Base-by-base conservation (phyloP, 2,888 invertebrate genomes). In the Branchipolynoe longqiensis region DNA sequence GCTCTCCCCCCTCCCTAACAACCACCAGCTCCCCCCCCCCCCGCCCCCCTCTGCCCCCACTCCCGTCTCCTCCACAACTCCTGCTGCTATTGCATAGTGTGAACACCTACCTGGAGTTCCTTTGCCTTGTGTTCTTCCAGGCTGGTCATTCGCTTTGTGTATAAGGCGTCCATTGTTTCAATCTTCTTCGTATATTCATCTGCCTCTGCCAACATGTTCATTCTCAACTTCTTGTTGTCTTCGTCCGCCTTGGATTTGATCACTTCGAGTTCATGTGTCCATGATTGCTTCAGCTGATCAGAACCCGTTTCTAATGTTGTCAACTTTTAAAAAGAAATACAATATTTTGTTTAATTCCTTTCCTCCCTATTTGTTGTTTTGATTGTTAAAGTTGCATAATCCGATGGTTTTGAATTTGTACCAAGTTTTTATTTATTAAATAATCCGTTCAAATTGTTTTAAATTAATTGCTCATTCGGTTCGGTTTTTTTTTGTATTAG, bases 141-240 rank as follows among this genome's bases (percentile, higher is more conserved):
- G 41, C 87, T 87, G 33, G 85, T 85, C 12, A 91, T 81, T 69
- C 90, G 88, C 18, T 88, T 88, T 22, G 86, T 87, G 84, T 92
- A 91, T 22, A 86, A 85, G 4, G 85, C 85, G 85, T 92, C 91
- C 88, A 92, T 87, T 28, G 87, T 83, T 54, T 87, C 86, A 22
- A 92, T 90, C 85, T 92, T 91, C 41, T 86, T 84, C 38, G 90
- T 88, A 82, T 91, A 91, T 36, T 92, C 91, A 12, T 90, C 88
- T 0, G 90, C 90, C 4, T 85, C 58, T 14, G 81, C 28, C 38
- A 89, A 85, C 87, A 92, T 87, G 83, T 92, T 91, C 41, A 89
- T 84, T 85, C 90, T 88, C 54, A 93, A 88, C 25, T 87, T 86
- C 40, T 87, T 86, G 40, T 88, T 89, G 87, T 92, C 92, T 4